phyloP scores from a whole-genome alignment of 2,113 vertebrate species.

The Pantherophis guttatus region DNA sequence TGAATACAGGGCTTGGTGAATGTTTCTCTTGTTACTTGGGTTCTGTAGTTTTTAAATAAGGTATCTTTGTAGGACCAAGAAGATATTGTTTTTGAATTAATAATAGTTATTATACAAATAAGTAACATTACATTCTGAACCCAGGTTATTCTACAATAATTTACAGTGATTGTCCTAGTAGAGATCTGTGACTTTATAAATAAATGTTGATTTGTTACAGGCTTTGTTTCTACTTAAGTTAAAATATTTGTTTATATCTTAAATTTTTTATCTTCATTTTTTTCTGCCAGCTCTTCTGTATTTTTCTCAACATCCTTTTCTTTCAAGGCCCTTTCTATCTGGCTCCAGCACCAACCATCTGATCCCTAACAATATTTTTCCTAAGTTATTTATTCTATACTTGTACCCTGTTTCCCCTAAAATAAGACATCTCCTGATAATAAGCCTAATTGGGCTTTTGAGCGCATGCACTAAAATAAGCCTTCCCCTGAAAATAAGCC shows the following conservation, averaged over 20 bases:
- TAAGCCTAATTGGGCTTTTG: too few relatives aligned
- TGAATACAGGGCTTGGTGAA: slow-evolving; percentile 10
- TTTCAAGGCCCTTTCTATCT: background rate
- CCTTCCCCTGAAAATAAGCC: too few relatives aligned
- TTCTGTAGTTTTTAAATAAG: slow-evolving; percentile 46
- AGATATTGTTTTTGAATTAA: slow-evolving; percentile 38
- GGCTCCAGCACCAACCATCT: background rate
- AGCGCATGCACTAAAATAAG: too few relatives aligned
- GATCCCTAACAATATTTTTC: background rate
- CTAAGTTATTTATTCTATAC: background rate
- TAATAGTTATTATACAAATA: slow-evolving; percentile 14
- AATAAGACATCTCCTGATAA: too few relatives aligned
- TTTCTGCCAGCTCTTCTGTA: background rate
- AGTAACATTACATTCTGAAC: background rate
- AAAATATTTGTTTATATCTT: background rate
- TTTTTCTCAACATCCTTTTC: background rate
- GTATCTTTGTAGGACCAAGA: slow-evolving; percentile 32
- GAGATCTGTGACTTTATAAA: background rate
- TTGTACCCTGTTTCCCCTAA: too few relatives aligned
- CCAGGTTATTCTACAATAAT: background rate
- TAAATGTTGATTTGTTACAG: background rate
- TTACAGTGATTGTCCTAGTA: background rate
- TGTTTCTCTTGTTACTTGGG: background rate
- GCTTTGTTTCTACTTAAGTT: background rate
- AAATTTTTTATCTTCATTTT: background rate